These are phyloP conservation scores for Eretmodus cyanostictus DNA, from an alignment of 2,113 vertebrate genomes.

Conservation along the genomic window DNA sequence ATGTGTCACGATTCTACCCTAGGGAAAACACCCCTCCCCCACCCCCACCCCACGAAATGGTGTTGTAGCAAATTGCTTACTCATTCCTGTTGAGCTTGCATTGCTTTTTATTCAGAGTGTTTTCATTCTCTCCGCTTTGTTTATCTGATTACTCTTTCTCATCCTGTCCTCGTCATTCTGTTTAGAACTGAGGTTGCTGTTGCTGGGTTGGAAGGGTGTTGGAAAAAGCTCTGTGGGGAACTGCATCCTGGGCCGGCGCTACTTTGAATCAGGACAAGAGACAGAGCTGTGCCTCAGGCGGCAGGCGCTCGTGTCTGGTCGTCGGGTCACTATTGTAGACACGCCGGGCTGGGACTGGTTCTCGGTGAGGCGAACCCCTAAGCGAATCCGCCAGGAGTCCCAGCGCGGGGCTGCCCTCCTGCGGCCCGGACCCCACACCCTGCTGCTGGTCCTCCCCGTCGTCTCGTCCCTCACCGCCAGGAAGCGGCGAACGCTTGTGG, in stretches of 20 bases:
- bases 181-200: slow-evolving; percentile 65
- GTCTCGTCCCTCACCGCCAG: slow-evolving; percentile 69
- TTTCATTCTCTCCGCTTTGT: background rate
- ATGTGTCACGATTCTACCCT: background rate
- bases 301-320: slow-evolving; percentile 67
- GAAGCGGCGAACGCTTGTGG: slow-evolving; percentile 67
- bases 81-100: background rate
- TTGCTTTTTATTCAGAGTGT: background rate
- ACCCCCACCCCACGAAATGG: background rate
- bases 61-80: background rate
- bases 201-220: slow-evolving; percentile 73
- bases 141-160: background rate
- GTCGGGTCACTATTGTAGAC: slow-evolving; percentile 71
- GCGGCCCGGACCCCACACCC: slow-evolving; percentile 69
- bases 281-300: slow-evolving; percentile 63
- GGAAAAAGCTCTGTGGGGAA: slow-evolving; percentile 75
- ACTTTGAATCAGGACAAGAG: slow-evolving; percentile 68
- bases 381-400: slow-evolving; percentile 65
- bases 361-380: slow-evolving; percentile 63
- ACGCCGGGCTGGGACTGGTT: slow-evolving; percentile 77
- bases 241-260: slow-evolving; percentile 64
- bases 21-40: background rate
- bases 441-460: slow-evolving; percentile 70
- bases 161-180: background rate
- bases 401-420: slow-evolving; percentile 67